Conservation (phyloP, 2,797 vertebrate species). For the Hemitrygon akajei region DNA sequence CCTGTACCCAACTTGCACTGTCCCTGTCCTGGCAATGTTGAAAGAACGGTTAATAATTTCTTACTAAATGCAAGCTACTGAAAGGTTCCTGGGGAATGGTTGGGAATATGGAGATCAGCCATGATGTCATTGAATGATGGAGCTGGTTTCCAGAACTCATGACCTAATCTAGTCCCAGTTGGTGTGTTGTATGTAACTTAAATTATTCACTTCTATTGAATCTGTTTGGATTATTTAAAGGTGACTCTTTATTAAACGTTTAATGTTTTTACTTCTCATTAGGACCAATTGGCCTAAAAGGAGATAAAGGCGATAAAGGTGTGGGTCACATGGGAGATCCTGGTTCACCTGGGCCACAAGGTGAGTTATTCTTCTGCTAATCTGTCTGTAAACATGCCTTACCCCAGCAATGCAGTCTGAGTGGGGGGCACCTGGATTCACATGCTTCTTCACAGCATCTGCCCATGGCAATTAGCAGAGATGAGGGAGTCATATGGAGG, state of each 20-base stretch:
- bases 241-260: neutral
- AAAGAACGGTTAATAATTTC: too few species aligned
- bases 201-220: neutral
- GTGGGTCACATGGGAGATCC: conserved; percentile 79
- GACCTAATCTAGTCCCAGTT: too few species aligned
- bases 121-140: too few species aligned
- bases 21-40: too few species aligned
- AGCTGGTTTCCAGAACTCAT: too few species aligned
- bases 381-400: neutral
- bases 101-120: too few species aligned
- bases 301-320: conserved; percentile 82
- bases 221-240: too few species aligned
- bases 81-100: too few species aligned
- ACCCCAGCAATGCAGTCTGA: neutral
- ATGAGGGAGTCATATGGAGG: too few species aligned
- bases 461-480: neutral
- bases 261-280: conserved; percentile 29
- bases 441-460: neutral
- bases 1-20: too few species aligned
- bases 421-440: neutral
- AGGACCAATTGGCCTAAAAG: conserved; percentile 75
- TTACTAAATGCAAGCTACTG: too few species aligned
- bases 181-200: neutral
- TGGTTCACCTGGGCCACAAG: conserved; percentile 81
- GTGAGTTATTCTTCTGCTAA: conserved; percentile 52